These are phyloP conservation scores for Zaprionus capensis DNA, from an alignment of 1,140 invertebrate genomes.

Conservation along the genomic window DNA sequence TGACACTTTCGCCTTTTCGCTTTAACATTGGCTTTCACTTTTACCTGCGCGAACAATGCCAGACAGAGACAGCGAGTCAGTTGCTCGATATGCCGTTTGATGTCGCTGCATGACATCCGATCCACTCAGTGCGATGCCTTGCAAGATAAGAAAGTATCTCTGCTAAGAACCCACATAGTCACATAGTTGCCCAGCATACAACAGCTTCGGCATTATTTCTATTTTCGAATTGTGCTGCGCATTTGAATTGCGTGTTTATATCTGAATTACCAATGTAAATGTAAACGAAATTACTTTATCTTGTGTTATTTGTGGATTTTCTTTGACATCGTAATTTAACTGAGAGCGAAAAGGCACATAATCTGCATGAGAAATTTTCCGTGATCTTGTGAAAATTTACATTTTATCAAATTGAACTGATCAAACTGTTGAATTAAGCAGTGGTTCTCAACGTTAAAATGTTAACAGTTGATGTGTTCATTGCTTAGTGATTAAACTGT, in stretches of 20 bases:
- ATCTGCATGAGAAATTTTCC: not conserved
- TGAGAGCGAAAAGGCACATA: not conserved
- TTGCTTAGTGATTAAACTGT: no score
- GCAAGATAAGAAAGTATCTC: slow-evolving; percentile 11
- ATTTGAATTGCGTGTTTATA: slow-evolving; percentile 22
- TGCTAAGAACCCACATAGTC: slow-evolving; percentile 6
- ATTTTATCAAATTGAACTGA: not conserved
- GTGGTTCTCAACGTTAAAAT: no score
- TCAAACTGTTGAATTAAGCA: not conserved
- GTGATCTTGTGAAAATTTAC: not conserved
- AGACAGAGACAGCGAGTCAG: slow-evolving; percentile 28
- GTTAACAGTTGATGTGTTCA: not conserved
- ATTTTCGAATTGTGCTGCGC: slow-evolving; percentile 14
- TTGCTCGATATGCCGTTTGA: slow-evolving; percentile 16
- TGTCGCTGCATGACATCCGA: slow-evolving; percentile 16
- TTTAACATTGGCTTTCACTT: not conserved
- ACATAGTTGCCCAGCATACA: not conserved
- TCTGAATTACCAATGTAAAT: slow-evolving; percentile 37
- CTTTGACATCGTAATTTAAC: not conserved
- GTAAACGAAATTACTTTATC: not conserved
- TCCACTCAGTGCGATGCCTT: slow-evolving; percentile 2
- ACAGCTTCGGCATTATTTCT: not conserved
- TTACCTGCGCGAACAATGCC: slow-evolving; percentile 29
- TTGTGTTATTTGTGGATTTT: not conserved
- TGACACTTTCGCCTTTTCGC: slow-evolving; percentile 67